Evolutionary conservation across 2,113 vertebrate species (phyloP), one percentile per base, ranked within the genome.

Genomic region (Melanerpes aurifrons): DNA sequence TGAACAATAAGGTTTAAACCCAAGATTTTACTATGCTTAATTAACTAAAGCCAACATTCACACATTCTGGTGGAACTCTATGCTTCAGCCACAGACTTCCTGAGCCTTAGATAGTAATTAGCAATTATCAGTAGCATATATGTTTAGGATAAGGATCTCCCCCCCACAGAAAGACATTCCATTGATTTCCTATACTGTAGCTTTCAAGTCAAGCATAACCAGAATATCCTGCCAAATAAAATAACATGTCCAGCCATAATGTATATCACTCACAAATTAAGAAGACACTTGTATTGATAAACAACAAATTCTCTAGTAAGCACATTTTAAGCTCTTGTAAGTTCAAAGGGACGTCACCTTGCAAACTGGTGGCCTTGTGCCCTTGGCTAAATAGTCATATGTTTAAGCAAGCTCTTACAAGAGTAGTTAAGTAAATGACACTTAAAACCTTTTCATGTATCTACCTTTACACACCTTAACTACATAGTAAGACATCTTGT

Each of bases 41-140:
- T 89, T 96, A 94, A 95, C 50, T 47, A 90, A 92, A 90, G 37
- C 45, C 86, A 86, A 91, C 66, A 87, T 88, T 76, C 75, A 88
- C n/a, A 77, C 1, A 0, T 87, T 94, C 77, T 75, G 16, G 68
- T 72, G 56, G 66, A 82, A 57, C 47, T 80, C 47, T 10, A 68
- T 45, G 29, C 35, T 76, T 92, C 76, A 70, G 47, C 14, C 61
- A 88, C 40, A 74, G 77, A 54, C 40, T 89, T 92, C 71, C 28
- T 61, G 32, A 54, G 50, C 64, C 70, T 82, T 26, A 9, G 50
- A 79, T 72, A 86, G 69, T 86, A 78, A 90, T 86, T 69, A 75
- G 17, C 26, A 83, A 58, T 71, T 81, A 78, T 61, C 54, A 78
- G 59, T 50, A 90, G n/a, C 50, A 70, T 75, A 16, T 35, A 72